A percentile compares a stretch with the other conserved stretches of the same genome.
These are phyloP conservation scores for Prionace glauca DNA, from an alignment of 2,797 vertebrate species.

Conservation along the genomic window DNA sequence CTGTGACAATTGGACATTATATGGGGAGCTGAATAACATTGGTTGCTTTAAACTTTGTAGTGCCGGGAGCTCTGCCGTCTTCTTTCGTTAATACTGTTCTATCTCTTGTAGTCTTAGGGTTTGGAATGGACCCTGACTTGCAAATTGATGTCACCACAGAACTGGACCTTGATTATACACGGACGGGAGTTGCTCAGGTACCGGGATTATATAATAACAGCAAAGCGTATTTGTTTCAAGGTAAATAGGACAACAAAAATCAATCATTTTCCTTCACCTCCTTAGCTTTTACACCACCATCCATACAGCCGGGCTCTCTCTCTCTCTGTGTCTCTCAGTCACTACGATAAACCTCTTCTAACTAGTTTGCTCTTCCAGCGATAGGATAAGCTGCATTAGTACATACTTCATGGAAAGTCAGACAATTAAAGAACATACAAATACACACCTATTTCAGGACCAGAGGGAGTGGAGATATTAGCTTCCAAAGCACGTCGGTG, in stretches of 20 bases:
- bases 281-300: slow-evolving; percentile 12
- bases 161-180: slow-evolving; percentile 80
- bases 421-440: background rate
- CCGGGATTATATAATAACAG: slow-evolving; percentile 82
- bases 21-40: too few species aligned
- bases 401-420: slow-evolving; percentile 43
- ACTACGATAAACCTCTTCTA: background rate
- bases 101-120: slow-evolving; percentile 64
- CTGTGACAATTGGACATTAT: background rate
- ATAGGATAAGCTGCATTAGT: slow-evolving; percentile 41
- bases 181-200: slow-evolving; percentile 81
- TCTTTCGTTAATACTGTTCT: slow-evolving; percentile 4
- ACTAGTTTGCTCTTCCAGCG: slow-evolving; percentile 42
- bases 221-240: slow-evolving; percentile 90
- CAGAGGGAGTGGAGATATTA: slow-evolving; percentile 50
- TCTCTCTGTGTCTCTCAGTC: slow-evolving; percentile 38
- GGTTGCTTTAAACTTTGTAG: background rate
- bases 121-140: slow-evolving; percentile 78
- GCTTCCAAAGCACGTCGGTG: slow-evolving; percentile 54
- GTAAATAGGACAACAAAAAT: slow-evolving; percentile 56
- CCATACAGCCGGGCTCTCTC: slow-evolving; percentile 6
- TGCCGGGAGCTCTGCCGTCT: background rate
- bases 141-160: slow-evolving; percentile 85
- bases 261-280: slow-evolving; percentile 29
- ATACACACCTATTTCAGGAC: slow-evolving; percentile 44